phyloP scores from a whole-genome alignment of 2,888 invertebrate genomes.

The Cephus sareptanus region DNA sequence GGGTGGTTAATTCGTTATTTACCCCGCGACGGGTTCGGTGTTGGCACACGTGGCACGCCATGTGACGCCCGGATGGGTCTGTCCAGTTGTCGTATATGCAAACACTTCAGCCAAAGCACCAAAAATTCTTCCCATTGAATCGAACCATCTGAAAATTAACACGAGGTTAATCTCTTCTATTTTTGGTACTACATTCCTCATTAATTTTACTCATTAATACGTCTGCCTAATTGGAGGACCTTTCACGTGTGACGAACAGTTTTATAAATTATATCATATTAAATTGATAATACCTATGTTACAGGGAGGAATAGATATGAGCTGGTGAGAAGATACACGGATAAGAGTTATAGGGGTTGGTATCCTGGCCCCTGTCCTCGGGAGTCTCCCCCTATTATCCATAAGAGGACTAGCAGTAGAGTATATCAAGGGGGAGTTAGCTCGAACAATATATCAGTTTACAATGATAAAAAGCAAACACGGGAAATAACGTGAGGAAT shows the following conservation, averaged over 20 bases:
- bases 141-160: neutral
- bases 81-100: slow-evolving; percentile 34
- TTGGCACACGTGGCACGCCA: slow-evolving; percentile 58
- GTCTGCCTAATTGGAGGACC: neutral
- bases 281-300: neutral
- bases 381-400: slow-evolving; percentile 3
- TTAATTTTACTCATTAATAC: neutral
- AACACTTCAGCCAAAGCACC: slow-evolving; percentile 30
- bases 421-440: slow-evolving; percentile 42
- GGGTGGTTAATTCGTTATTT: slow-evolving; percentile 52
- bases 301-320: neutral
- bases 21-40: slow-evolving; percentile 51
- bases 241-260: neutral
- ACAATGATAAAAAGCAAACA: slow-evolving; percentile 63
- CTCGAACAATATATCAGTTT: slow-evolving; percentile 61
- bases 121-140: neutral
- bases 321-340: neutral
- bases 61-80: slow-evolving; percentile 52
- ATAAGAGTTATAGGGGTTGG: neutral
- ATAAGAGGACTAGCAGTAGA: slow-evolving; percentile 25
- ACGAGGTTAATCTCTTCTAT: neutral
- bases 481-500: slow-evolving; percentile 59
- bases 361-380: neutral
- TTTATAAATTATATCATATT: neutral
- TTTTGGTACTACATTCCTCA: neutral